A percentile compares a stretch with the other conserved stretches of the same genome.
phyloP scores from a whole-genome alignment of 2,113 vertebrate species.

The Oreocharis arfaki region DNA sequence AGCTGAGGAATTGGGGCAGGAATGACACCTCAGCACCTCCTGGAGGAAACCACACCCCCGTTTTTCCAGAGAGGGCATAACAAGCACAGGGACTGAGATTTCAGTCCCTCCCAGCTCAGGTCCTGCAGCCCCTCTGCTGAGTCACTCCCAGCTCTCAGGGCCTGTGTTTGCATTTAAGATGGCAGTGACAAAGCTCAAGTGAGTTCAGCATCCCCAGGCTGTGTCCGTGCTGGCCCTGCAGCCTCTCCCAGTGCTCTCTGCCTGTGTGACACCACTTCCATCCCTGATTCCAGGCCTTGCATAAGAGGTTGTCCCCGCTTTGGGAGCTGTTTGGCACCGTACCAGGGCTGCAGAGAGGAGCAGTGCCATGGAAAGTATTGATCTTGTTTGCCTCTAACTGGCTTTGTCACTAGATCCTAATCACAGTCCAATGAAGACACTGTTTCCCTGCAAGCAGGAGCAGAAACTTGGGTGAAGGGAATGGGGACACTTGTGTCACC shows the following conservation, averaged over 20 bases:
- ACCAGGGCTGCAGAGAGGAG: not conserved
- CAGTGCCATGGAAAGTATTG: not conserved
- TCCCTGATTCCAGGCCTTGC: not conserved
- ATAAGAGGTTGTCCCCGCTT: not conserved
- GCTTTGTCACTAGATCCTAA: not conserved
- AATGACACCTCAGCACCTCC: not conserved
- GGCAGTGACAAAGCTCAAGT: not conserved
- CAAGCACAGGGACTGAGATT: not conserved
- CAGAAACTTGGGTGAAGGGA: not conserved
- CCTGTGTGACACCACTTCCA: not conserved
- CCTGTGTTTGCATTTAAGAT: not conserved
- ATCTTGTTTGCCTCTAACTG: not conserved
- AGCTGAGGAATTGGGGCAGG: not conserved
- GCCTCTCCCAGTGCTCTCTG: not conserved
- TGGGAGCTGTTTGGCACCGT: not conserved
- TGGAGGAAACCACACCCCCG: not conserved
- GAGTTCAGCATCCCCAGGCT: not conserved
- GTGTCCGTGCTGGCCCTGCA: not conserved
- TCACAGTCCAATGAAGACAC: not conserved
- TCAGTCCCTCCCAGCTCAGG: not conserved
- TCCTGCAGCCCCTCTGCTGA: not conserved
- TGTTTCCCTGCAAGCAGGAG: not conserved
- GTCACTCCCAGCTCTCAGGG: not conserved
- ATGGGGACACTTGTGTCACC: not conserved
- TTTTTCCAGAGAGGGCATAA: not conserved